These are phyloP conservation scores for Plusia festucae DNA, from an alignment of 2,888 invertebrate species.

Conservation along the genomic window DNA sequence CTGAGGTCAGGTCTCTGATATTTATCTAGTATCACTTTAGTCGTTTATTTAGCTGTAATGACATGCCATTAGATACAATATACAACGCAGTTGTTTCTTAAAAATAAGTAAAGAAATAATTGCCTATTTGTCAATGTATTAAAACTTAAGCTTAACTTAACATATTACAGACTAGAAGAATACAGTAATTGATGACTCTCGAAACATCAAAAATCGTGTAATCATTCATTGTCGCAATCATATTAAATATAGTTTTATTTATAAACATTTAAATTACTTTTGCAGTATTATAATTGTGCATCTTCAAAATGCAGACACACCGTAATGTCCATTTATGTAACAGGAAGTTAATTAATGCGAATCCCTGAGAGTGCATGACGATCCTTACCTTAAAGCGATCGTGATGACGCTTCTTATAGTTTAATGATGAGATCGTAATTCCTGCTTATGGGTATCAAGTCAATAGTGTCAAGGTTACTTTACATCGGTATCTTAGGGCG, in stretches of 20 bases:
- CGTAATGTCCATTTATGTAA: conserved; percentile 65
- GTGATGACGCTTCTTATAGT: conserved; percentile 71
- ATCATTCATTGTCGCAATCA: conserved; percentile 5
- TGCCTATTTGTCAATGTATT: conserved; percentile 19
- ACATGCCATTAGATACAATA: conserved; percentile 36
- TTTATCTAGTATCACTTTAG: conserved; percentile 57
- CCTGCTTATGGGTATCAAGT: conserved; percentile 71
- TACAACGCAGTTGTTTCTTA: conserved; percentile 30
- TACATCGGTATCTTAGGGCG: conserved; percentile 40
- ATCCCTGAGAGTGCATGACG: conserved; percentile 76
- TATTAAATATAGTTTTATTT: conserved; percentile 31
- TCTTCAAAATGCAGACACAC: conserved; percentile 28
- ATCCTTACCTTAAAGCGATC: conserved; percentile 65
- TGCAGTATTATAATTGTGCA: conserved; percentile 19
- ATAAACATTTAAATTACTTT: conserved; percentile 25
- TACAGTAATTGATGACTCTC: neutral
- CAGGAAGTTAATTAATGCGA: conserved; percentile 74
- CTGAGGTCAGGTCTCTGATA: conserved; percentile 57
- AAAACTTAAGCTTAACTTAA: neutral
- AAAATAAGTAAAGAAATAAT: conserved; percentile 18
- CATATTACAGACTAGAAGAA: neutral
- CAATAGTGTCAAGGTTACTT: conserved; percentile 78
- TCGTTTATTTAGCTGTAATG: conserved; percentile 57
- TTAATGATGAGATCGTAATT: conserved; percentile 74
- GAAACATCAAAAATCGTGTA: conserved; percentile 13